Evolutionary conservation across 2,113 vertebrate species (phyloP).

Genomic region (Hemibagrus wyckioides): DNA sequence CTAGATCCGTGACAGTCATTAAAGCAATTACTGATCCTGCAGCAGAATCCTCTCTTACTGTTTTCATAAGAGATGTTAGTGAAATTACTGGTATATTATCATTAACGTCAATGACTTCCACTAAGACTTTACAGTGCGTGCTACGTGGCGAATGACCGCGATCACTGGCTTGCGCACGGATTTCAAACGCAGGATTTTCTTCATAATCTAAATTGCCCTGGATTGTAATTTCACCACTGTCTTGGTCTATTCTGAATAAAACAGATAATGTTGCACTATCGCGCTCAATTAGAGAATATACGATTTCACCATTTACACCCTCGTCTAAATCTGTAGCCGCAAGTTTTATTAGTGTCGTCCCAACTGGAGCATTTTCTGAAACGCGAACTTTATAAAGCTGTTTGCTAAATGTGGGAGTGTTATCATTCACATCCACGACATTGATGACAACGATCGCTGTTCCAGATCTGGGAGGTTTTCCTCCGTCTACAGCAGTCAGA

Average conservation of each 20-base stretch:
- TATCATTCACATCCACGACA: conserved; percentile 73
- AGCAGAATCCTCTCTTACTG: conserved; percentile 71
- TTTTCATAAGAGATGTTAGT: conserved; percentile 71
- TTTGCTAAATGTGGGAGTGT: conserved; percentile 66
- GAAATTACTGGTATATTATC: conserved; percentile 76
- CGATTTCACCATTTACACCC: conserved; percentile 62
- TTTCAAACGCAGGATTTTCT: conserved; percentile 68
- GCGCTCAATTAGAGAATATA: conserved; percentile 39
- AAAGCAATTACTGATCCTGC: conserved; percentile 69
- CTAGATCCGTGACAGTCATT: conserved; percentile 71
- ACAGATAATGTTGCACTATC: conserved; percentile 65
- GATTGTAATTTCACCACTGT: conserved; percentile 77
- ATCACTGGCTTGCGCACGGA: conserved; percentile 72
- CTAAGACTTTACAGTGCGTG: conserved; percentile 76
- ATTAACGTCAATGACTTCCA: conserved; percentile 79
- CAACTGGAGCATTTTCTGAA: conserved; percentile 56
- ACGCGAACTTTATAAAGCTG: conserved; percentile 61
- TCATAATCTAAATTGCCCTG: conserved; percentile 74
- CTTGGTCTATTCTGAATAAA: conserved; percentile 73
- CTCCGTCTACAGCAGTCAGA: conserved; percentile 61
- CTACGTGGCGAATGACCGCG: conserved; percentile 67
- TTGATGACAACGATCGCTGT: conserved; percentile 60
- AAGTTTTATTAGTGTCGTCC: conserved; percentile 51
- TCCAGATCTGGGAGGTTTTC: conserved; percentile 55
- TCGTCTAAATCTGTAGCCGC: conserved; percentile 67